Evolutionary conservation across 2,888 invertebrate species (phyloP).

Genomic region (Ptilodon capucinus): DNA sequence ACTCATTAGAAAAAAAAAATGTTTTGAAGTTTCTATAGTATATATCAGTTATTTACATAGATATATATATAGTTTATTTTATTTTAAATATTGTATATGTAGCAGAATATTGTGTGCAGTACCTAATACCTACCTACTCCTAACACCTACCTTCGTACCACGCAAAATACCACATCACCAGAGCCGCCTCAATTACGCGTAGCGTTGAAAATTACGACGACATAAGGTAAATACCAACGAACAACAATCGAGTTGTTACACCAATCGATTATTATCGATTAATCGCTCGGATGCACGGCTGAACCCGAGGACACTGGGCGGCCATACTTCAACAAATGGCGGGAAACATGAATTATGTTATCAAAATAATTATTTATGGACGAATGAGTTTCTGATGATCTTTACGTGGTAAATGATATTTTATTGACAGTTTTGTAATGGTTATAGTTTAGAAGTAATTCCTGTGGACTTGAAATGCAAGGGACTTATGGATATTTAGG

Average conservation of each 20-base stretch:
- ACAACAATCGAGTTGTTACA: slow-evolving; percentile 41
- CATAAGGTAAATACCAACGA: slow-evolving; percentile 23
- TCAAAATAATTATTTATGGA: slow-evolving; percentile 51
- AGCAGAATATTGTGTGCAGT: too few relatives aligned
- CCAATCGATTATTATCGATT: slow-evolving; percentile 51
- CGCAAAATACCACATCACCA: not conserved
- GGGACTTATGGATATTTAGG: too few relatives aligned
- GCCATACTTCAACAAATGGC: slow-evolving; percentile 42
- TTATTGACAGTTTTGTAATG: slow-evolving; percentile 13
- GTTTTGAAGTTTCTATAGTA: too few relatives aligned
- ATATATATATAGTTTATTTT: too few relatives aligned
- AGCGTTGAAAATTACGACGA: slow-evolving; percentile 17
- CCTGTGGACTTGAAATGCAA: not conserved
- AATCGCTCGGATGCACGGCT: slow-evolving; percentile 45
- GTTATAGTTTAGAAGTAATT: not conserved
- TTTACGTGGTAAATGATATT: slow-evolving; percentile 34
- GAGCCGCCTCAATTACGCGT: not conserved
- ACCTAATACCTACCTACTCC: not conserved
- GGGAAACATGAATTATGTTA: slow-evolving; percentile 57
- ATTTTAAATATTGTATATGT: too few relatives aligned
- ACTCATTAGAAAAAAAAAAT: too few relatives aligned
- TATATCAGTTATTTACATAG: too few relatives aligned
- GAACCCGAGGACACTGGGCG: slow-evolving; percentile 32
- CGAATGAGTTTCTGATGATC: slow-evolving; percentile 33
- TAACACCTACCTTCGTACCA: not conserved